Conservation (phyloP, 1,140 invertebrate species). For the Temnothorax nylanderi region DNA sequence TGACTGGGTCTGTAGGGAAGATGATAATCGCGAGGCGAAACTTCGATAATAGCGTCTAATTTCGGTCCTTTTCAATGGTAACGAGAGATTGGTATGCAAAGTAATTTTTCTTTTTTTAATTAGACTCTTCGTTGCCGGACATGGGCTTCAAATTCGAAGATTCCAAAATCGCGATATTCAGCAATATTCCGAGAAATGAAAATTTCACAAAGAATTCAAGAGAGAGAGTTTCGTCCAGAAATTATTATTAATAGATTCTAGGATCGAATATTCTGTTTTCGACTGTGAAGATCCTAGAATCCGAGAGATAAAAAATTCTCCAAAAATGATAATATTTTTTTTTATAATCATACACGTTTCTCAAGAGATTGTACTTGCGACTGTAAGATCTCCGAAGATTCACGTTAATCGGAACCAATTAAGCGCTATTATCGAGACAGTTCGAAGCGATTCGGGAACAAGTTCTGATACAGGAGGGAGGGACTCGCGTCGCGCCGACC, state of each 20-base stretch:
- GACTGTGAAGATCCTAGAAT: not conserved
- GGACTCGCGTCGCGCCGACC: not conserved
- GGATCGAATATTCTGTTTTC: not conserved
- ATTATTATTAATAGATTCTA: not conserved
- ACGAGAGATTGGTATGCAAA: not conserved
- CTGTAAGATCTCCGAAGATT: not conserved
- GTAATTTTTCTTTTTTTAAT: not conserved
- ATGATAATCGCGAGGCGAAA: not conserved
- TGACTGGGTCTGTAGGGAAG: not conserved
- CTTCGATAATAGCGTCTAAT: slow-evolving; percentile 4
- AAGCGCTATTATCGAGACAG: not conserved
- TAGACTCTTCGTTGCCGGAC: not conserved
- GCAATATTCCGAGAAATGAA: not conserved
- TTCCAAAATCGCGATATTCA: not conserved
- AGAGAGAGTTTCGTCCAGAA: not conserved
- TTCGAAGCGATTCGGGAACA: not conserved
- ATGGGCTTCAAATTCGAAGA: not conserved
- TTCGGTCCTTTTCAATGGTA: not conserved
- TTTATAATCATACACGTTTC: not conserved
- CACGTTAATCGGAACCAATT: not conserved
- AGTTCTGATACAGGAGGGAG: not conserved
- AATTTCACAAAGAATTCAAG: not conserved
- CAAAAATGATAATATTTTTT: not conserved
- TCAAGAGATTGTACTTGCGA: not conserved
- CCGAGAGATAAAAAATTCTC: not conserved